Base-by-base conservation (phyloP, 2,113 vertebrate species). In the Datnioides undecimradiatus region DNA sequence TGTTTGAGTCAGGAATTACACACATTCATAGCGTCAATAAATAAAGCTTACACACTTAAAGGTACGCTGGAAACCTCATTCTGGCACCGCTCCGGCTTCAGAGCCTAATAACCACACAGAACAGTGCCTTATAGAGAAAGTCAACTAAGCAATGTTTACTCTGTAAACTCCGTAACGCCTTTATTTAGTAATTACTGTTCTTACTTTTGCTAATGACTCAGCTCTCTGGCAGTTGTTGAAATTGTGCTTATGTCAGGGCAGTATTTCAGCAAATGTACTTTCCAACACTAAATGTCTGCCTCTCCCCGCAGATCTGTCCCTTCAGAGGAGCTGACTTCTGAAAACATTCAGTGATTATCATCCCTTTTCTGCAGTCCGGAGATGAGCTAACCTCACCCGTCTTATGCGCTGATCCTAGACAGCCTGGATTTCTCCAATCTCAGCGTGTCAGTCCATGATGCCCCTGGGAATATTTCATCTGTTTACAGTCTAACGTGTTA, bases 401-500 rank as follows among this genome's bases (percentile, higher is more conserved):
- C 13, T 29, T 65, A 16, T 49, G 36, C 55, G 36, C 31, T n/a
- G 60, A 78, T 54, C 62, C 54, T 21, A 25, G 4, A 33, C 29
- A 72, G 54, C 17, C 25, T 8, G 31, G 52, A 38, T 52, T 52
- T 54, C 34, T 45, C 55, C 45, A 27, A n/a, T 54, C 45, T 54
- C 45, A 38, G 51, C 6, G 3, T 76, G 58, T 75, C 31, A 38
- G 33, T 21, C 36, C 14, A 55, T 12, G 59, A 60, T 29, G 43
- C 73, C 67, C 51, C 36, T 12, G 40, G 48, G 63, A 62, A 51
- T 51, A 41, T 36, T 79, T 69, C 63, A 51, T 49, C 48, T 58
- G 16, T 69, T 65, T 51, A 41, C 48, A 74, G 40, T 57, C 48
- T 25, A 33, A 69, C 17, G 40, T 19, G 33, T 63, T 49, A 36